Conservation (phyloP, 35 echinoderm and acorn worm species). For the Stichopus chloronotus region DNA sequence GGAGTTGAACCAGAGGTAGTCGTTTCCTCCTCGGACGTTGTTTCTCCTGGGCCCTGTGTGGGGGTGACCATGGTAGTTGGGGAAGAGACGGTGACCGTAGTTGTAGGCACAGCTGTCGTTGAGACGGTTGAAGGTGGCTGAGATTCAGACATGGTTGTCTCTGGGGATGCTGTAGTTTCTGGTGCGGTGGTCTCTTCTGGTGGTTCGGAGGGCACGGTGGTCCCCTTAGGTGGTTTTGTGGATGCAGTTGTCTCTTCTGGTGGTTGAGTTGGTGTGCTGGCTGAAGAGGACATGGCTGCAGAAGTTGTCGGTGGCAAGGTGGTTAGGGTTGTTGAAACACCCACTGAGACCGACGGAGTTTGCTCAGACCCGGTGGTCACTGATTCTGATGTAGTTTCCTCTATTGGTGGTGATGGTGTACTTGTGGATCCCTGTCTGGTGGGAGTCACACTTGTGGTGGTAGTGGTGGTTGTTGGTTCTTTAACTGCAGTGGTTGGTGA, state of each 20-base stretch:
- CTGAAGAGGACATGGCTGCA: background rate
- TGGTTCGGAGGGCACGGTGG: background rate
- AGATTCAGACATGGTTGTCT: background rate
- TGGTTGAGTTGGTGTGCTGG: background rate
- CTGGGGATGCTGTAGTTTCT: background rate
- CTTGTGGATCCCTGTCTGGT: background rate
- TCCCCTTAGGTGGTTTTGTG: background rate
- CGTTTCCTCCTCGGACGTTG: background rate
- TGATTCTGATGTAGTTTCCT: slow-evolving; percentile 1
- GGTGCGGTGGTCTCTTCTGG: background rate
- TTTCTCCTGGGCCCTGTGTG: background rate
- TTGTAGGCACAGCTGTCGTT: background rate
- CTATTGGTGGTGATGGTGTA: background rate
- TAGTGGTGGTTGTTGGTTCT: background rate
- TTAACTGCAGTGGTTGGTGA: background rate
- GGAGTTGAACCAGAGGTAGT: background rate
- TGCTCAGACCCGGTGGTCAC: background rate
- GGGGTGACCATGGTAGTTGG: background rate
- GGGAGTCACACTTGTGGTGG: background rate
- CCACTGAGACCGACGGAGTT: background rate
- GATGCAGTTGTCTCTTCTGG: background rate
- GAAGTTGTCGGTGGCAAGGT: background rate
- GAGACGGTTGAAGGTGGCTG: background rate
- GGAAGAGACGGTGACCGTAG: background rate
- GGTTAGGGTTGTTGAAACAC: background rate